Evolutionary conservation across 2,888 invertebrate genomes (phyloP), one percentile per base, ranked within the genome.

Genomic region (Ennomos fuscantarius): DNA sequence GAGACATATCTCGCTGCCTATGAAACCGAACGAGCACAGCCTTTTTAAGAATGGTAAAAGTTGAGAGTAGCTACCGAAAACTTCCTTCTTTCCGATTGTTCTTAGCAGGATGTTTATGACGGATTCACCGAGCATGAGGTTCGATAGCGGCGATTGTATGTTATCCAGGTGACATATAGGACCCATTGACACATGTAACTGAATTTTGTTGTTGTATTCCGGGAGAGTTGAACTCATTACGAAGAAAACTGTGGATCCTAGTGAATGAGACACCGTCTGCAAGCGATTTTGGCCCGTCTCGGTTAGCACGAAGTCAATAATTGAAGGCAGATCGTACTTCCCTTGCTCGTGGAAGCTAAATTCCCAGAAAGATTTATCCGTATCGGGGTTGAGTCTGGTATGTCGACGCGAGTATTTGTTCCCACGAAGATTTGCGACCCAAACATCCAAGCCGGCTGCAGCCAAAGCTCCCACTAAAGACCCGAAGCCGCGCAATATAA

Each of bases 371-470:
- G 33, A 12, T 2, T 42, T 36, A 9, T 63, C 53, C 12, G 10
- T 51, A 12, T 78, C 73, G 0, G 63, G 51, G 34, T 58, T 36
- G 12, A 60, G 35, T 8, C 31, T 42, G 0, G 12, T 9, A 39
- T 64, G 60, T 10, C 32, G 41, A n/a, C 60, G 56, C 35, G 59
- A 66, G 41, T 64, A 59, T 11, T 59, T 59, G 39, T 63, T 63
- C 6, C 60, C 58, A 13, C 61, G 46, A 43, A 62, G 53, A 34
- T 65, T 65, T 2, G 43, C 55, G 2, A 60, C 8, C 62, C 63
- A 64, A 8, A 66, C 35, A 42, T 94, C 93, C 60, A 88, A 93
- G 0, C 92, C 93, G 9, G 72, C 72, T 41, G 89, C 85, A 0
- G 89, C 87, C 39, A 93, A 68, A 3, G 55, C 50, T 5, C 68